A percentile compares a stretch with the other conserved stretches of the same genome.
phyloP scores from a whole-genome alignment of 2,888 invertebrate species.

The Netelia melanura region DNA sequence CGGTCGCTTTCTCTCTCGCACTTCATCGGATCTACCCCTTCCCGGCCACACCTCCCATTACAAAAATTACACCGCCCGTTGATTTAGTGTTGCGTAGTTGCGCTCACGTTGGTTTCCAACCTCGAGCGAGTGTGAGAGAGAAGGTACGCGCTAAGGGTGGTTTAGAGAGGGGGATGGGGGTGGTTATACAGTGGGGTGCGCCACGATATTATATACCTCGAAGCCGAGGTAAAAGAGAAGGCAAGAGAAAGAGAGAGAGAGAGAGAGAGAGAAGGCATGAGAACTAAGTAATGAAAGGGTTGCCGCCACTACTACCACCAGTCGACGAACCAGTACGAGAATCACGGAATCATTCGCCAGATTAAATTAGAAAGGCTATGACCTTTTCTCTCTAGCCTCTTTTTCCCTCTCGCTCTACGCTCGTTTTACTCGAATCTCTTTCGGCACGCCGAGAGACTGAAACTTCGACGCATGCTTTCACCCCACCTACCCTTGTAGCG shows the following conservation, averaged over 20 bases:
- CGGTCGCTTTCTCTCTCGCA: constrained; percentile 64
- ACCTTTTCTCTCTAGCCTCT: constrained; percentile 75
- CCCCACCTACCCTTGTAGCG: neutral
- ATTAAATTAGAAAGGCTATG: constrained; percentile 84
- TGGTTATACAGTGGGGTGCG: constrained; percentile 59
- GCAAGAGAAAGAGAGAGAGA: constrained; percentile 54
- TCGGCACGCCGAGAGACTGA: constrained; percentile 51
- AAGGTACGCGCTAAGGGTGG: constrained; percentile 30
- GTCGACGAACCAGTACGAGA: constrained; percentile 77
- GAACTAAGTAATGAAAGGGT: constrained; percentile 85
- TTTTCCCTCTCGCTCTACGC: constrained; percentile 52
- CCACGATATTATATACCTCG: constrained; percentile 43
- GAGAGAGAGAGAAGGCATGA: constrained; percentile 70
- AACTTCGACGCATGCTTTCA: constrained; percentile 41
- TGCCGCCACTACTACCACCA: constrained; percentile 70
- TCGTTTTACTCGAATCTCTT: constrained; percentile 14
- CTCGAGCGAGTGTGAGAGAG: constrained; percentile 64
- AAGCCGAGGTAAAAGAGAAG: constrained; percentile 39
- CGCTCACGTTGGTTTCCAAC: constrained; percentile 69
- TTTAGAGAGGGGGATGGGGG: constrained; percentile 50
- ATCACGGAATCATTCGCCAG: constrained; percentile 85
- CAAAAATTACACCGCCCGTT: constrained; percentile 85
- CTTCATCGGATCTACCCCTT: constrained; percentile 75
- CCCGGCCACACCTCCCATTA: constrained; percentile 85
- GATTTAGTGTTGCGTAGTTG: constrained; percentile 84